phyloP scores from a whole-genome alignment of 2,888 invertebrate genomes.

The Marronus borbonicus region DNA sequence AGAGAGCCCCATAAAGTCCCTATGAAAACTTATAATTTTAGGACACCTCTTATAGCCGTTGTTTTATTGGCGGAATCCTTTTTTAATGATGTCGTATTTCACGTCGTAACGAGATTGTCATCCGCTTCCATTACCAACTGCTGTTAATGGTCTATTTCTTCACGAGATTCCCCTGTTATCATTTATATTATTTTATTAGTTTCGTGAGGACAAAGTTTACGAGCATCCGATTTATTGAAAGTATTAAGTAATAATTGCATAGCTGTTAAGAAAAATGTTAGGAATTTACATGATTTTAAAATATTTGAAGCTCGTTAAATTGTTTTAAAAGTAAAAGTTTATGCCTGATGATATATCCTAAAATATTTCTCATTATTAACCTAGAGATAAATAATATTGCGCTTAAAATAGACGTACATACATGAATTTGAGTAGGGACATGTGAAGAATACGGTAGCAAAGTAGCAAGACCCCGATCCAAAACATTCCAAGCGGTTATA shows the following conservation, averaged over 20 bases:
- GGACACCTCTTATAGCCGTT: slow-evolving; percentile 2
- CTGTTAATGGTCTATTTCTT: slow-evolving; percentile 19
- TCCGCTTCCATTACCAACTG: slow-evolving; percentile 23
- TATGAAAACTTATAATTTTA: slow-evolving; percentile 13
- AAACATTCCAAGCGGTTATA: background rate
- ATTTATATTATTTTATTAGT: slow-evolving; percentile 1
- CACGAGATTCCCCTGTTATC: too few relatives aligned
- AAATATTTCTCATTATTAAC: too few relatives aligned
- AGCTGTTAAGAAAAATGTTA: too few relatives aligned
- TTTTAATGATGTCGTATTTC: slow-evolving; percentile 22
- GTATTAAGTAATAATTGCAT: too few relatives aligned
- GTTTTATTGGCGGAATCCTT: background rate
- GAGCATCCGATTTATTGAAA: background rate
- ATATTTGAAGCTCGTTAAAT: too few relatives aligned
- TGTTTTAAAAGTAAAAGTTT: too few relatives aligned
- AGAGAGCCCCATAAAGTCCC: slow-evolving; percentile 7
- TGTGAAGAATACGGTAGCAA: too few relatives aligned
- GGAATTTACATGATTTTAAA: too few relatives aligned
- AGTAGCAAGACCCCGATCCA: background rate
- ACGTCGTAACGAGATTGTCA: slow-evolving; percentile 13
- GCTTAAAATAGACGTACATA: too few relatives aligned
- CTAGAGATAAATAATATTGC: too few relatives aligned
- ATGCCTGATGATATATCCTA: too few relatives aligned
- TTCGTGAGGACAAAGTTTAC: slow-evolving; percentile 14
- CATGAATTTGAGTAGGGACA: too few relatives aligned